A percentile compares a stretch with the other conserved stretches of the same genome.
Evolutionary conservation across 2,888 invertebrate genomes (phyloP).

Genomic region (Polietes domitor): DNA sequence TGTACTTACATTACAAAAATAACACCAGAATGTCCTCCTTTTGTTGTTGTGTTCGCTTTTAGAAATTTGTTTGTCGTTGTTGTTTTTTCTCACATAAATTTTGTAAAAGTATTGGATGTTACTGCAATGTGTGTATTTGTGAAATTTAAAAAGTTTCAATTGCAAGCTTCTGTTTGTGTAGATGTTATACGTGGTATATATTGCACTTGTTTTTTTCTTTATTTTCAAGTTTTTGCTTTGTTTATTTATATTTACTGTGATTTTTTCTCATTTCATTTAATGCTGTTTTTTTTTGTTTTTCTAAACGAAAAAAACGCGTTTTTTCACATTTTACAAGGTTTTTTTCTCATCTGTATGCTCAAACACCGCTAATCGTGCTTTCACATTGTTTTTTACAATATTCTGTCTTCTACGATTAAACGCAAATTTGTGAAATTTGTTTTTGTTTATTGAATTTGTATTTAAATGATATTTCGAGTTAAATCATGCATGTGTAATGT

Average conservation of each 20-base stretch:
- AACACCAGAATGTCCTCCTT: constrained; percentile 55
- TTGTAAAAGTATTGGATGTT: constrained; percentile 43
- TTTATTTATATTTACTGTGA: constrained; percentile 1
- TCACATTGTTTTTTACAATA: not conserved
- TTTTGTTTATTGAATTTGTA: not conserved
- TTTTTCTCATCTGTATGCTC: not conserved
- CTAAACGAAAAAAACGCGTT: not conserved
- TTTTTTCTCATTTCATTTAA: not conserved
- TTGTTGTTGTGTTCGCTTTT: not conserved
- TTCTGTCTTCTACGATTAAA: not conserved
- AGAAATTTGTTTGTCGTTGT: not conserved
- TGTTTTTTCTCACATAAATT: not conserved
- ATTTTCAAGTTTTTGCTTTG: constrained; percentile 13
- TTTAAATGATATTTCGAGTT: not conserved
- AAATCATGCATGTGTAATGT: not conserved
- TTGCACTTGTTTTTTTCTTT: constrained; percentile 54
- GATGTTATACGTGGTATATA: constrained; percentile 14
- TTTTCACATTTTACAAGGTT: constrained; percentile 29
- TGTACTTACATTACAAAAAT: constrained; percentile 59
- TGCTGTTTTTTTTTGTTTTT: constrained; percentile 36
- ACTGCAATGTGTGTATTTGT: constrained; percentile 17
- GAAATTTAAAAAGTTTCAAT: constrained; percentile 46
- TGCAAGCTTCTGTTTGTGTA: constrained; percentile 33
- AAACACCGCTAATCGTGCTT: not conserved
- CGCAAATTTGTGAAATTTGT: not conserved